Conservation (phyloP, 2,797 vertebrate species). For the Coccyzus lansbergi region DNA sequence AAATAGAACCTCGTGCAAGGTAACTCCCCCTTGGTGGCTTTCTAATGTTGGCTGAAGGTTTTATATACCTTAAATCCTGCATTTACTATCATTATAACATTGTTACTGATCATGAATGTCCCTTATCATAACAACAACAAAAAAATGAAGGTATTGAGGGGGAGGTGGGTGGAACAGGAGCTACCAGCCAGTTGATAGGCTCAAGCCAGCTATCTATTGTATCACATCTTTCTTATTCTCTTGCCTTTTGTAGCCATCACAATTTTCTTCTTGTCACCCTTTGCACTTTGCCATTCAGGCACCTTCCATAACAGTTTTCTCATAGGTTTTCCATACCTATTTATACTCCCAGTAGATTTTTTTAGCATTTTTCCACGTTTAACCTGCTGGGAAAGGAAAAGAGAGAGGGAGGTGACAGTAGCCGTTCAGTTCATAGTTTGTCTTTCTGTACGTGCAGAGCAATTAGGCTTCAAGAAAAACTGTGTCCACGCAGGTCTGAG, state of each 20-base stretch:
- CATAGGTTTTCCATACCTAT: constrained; percentile 44
- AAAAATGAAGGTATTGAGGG: constrained; percentile 71
- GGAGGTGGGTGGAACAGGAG: constrained; percentile 77
- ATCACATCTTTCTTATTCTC: constrained; percentile 78
- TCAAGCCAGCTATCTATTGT: constrained; percentile 83
- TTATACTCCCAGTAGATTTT: constrained; percentile 47
- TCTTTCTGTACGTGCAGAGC: neutral
- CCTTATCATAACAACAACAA: constrained; percentile 70
- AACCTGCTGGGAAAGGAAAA: constrained; percentile 39
- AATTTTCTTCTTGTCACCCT: constrained; percentile 71
- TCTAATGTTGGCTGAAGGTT: constrained; percentile 75
- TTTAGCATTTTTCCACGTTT: constrained; percentile 34
- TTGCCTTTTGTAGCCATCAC: constrained; percentile 71
- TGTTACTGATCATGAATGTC: constrained; percentile 75
- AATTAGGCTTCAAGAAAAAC: constrained; percentile 3
- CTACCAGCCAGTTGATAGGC: constrained; percentile 83
- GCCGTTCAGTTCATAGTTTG: constrained; percentile 3
- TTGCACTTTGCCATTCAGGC: constrained; percentile 40
- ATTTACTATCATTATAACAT: constrained; percentile 78
- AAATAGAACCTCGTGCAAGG: constrained; percentile 84
- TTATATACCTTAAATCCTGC: constrained; percentile 78
- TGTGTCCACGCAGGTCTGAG: neutral
- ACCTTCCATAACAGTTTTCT: constrained; percentile 29
- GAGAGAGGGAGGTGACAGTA: constrained; percentile 22
- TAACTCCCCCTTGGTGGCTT: constrained; percentile 79